Conservation (phyloP, 2,113 vertebrate species). For the Melierax canorus region DNA sequence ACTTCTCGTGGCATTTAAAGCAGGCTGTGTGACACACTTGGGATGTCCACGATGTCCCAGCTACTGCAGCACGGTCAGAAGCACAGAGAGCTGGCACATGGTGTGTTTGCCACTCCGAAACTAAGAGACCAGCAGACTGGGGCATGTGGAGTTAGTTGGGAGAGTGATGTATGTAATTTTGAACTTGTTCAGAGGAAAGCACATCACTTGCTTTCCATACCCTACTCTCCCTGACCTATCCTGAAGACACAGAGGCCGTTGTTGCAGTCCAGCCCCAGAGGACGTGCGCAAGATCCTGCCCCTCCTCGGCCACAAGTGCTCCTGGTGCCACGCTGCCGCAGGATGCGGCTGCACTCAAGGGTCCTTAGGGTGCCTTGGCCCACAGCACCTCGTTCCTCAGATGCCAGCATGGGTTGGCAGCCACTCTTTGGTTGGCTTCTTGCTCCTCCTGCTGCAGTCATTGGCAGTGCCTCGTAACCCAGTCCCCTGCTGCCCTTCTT, state of each 20-base stretch:
- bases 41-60: background rate
- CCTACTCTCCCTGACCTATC: background rate
- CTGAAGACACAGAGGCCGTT: background rate
- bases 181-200: background rate
- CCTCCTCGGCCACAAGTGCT: background rate
- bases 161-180: background rate
- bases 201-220: rapidly evolving
- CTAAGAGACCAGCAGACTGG: background rate
- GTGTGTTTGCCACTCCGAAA: rapidly evolving
- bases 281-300: background rate
- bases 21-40: background rate
- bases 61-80: background rate
- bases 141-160: background rate
- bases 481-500: background rate
- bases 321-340: background rate
- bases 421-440: background rate
- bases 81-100: background rate
- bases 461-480: background rate
- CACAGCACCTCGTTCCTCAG: background rate
- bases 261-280: background rate
- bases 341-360: rapidly evolving
- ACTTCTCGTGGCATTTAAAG: background rate
- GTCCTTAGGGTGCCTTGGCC: background rate
- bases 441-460: background rate
- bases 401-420: background rate